Base-by-base conservation (phyloP, 2,888 invertebrate genomes). In the Halictus quadricinctus region DNA sequence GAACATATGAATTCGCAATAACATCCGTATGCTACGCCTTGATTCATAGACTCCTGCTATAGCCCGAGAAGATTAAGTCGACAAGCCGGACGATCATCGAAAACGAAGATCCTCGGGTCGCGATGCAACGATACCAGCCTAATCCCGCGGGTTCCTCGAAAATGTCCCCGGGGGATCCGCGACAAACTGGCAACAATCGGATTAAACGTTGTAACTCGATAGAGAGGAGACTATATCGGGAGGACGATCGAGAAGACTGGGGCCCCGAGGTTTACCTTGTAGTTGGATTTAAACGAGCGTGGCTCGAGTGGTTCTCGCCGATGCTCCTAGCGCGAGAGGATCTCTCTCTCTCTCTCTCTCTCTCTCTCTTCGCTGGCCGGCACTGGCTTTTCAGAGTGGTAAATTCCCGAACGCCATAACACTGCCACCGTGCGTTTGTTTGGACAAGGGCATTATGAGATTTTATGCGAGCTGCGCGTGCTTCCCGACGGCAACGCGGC, bases 381-480 rank as follows among this genome's bases (percentile, higher is more conserved):
- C 58, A n/a, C 58, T n/a, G 58, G 58, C 79, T 87, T 88, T 87
- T 84, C 86, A 80, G 83, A 88, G 91, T 91, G 91, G 91, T 90
- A 91, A 90, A 91, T 89, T 88, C 89, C 87, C 89, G 70, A 89
- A 88, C 90, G 86, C 86, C 88, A 88, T 89, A 91, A 89, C 89
- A 89, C 85, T 88, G 89, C 89, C 90, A 88, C 87, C 91, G 88
- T 90, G 83, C 83, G 93, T 93, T 93, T 94, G 91, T 94, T 94
- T 93, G 91, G 89, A 93, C 93, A 92, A 91, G 91, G 86, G 89
- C 92, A 91, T 93, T 93, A 93, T 92, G 93, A 93, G 93, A 92
- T 91, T 93, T 93, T 92, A 93, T 93, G 91, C 89, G 90, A 90
- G 89, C 88, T 87, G 85, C 88, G 89, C 87, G 88, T 85, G 88